A percentile compares a stretch with the other conserved stretches of the same genome.
phyloP scores from a whole-genome alignment of 2,888 invertebrate species.

The Eugnorisma glareosa region DNA sequence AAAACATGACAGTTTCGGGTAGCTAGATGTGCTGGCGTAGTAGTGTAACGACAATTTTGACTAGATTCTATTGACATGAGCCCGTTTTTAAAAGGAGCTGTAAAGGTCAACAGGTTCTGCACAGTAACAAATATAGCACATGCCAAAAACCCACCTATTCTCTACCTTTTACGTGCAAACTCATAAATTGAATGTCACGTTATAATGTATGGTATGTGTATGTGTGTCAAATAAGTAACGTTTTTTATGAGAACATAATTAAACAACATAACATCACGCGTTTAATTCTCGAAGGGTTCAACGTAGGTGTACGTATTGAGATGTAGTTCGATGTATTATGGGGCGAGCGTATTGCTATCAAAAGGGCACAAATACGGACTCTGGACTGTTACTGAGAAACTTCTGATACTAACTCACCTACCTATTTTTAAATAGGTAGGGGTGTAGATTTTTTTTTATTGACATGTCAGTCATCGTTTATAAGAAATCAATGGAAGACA shows the following conservation, averaged over 20 bases:
- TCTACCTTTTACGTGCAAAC: slow-evolving; percentile 37
- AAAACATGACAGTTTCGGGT: too few relatives aligned
- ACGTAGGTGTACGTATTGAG: neutral
- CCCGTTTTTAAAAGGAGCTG: slow-evolving; percentile 14
- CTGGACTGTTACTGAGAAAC: neutral
- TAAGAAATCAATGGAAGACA: slow-evolving; percentile 22
- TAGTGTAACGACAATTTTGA: neutral
- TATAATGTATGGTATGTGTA: slow-evolving; percentile 5
- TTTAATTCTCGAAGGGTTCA: neutral
- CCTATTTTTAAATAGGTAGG: neutral
- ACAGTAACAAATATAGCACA: slow-evolving; percentile 25
- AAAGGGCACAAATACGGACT: neutral
- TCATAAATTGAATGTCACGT: slow-evolving; percentile 33
- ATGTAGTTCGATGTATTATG: neutral
- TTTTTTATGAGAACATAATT: slow-evolving; percentile 23
- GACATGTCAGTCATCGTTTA: neutral
- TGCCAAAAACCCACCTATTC: slow-evolving; percentile 28
- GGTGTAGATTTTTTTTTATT: neutral
- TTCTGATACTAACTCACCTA: neutral
- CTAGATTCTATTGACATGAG: neutral
- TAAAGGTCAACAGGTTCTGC: slow-evolving; percentile 41
- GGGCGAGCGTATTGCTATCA: neutral
- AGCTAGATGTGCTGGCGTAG: too few relatives aligned
- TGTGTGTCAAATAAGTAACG: slow-evolving; percentile 13
- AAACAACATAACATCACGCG: neutral